Percentiles rank a stretch among this genome's conserved stretches.
phyloP scores from a whole-genome alignment of 53 echinoderm and acorn worm species.

The Apostichopus leukothele region DNA sequence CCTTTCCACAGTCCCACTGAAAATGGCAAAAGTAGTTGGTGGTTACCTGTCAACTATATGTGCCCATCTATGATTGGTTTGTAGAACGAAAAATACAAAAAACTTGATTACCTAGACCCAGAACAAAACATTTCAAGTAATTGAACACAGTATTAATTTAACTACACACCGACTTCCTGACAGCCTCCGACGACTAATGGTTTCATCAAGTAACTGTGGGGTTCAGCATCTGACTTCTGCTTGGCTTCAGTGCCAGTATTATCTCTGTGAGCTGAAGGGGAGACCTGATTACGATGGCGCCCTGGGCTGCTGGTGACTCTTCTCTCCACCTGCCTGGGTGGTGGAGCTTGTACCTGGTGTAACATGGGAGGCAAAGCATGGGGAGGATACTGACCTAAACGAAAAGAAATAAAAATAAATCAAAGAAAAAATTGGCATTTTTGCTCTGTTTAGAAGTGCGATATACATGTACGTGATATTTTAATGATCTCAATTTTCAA shows the following conservation, averaged over 20 bases:
- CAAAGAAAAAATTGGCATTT: no score
- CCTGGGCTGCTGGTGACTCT: constrained; percentile 8
- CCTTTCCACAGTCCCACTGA: no score
- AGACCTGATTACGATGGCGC: neutral
- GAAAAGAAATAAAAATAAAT: constrained; percentile 23
- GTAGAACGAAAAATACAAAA: no score
- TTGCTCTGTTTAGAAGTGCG: no score
- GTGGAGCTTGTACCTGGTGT: constrained; percentile 47
- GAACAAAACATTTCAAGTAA: no score
- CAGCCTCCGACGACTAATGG: constrained; percentile 72
- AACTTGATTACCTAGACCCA: no score
- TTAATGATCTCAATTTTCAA: no score
- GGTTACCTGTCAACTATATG: no score
- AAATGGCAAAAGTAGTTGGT: no score
- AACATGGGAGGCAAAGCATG: constrained; percentile 60
- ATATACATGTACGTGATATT: no score
- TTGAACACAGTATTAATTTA: neutral
- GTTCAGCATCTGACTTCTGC: constrained; percentile 60
- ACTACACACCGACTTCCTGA: constrained; percentile 90
- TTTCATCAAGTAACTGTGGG: constrained; percentile 62
- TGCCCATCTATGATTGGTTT: no score
- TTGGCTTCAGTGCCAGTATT: constrained; percentile 3
- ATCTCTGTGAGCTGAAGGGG: neutral
- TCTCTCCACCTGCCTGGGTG: constrained; percentile 19
- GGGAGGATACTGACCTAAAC: constrained; percentile 59